Evolutionary conservation across 2,888 invertebrate genomes (phyloP).

Genomic region (Chymomyza fuscimana): DNA sequence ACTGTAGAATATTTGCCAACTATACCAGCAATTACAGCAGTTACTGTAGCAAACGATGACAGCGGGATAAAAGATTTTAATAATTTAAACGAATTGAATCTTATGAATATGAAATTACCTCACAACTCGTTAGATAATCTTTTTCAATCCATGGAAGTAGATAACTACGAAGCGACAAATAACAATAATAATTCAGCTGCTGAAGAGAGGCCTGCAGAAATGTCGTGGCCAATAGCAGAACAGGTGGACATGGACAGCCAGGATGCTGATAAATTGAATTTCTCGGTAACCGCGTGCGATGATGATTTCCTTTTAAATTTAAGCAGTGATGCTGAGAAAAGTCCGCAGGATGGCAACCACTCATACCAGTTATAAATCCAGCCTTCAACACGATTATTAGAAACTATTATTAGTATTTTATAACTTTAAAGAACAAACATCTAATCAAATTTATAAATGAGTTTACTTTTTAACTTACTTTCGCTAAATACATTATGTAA

Average conservation of each 20-base stretch:
- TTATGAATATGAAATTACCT: too few species aligned
- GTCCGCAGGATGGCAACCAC: neutral
- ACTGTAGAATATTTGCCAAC: neutral
- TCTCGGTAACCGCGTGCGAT: neutral
- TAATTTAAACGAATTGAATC: neutral
- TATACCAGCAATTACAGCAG: neutral
- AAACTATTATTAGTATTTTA: too few species aligned
- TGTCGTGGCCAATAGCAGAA: neutral
- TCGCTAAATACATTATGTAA: too few species aligned
- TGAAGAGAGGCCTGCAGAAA: neutral
- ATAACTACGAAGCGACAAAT: neutral
- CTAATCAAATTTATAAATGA: too few species aligned
- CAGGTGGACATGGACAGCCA: neutral
- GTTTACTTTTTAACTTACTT: too few species aligned
- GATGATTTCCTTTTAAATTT: neutral
- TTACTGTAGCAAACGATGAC: too few species aligned
- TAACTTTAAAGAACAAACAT: too few species aligned
- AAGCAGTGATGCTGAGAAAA: neutral
- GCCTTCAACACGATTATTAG: too few species aligned
- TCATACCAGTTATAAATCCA: neutral
- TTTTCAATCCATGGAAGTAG: neutral
- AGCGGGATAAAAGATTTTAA: too few species aligned
- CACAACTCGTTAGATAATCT: neutral
- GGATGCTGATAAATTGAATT: too few species aligned
- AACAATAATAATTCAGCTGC: neutral